Percentiles rank a stretch among this genome's conserved stretches.
Conservation (phyloP, 2,113 vertebrate species). For the Greenwoodochromis staneri region DNA sequence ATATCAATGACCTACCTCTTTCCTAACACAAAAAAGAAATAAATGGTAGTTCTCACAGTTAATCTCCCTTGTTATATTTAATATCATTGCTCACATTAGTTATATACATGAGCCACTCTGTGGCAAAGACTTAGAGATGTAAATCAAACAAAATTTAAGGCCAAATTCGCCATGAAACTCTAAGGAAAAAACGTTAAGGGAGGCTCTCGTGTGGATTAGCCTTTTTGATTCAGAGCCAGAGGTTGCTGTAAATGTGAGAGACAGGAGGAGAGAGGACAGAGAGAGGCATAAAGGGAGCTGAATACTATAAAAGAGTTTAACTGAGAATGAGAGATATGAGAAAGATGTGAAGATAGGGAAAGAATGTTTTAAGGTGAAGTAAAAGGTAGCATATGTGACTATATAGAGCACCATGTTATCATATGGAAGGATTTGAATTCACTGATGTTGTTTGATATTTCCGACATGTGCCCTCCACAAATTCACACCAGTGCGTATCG, state of each 20-base stretch:
- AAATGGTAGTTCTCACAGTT: conserved; percentile 36
- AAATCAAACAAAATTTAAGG: conserved; percentile 35
- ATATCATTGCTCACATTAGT: conserved; percentile 27
- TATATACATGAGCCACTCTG: conserved; percentile 23
- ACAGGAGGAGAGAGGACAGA: background rate
- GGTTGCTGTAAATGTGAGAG: background rate
- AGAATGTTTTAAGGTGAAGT: background rate
- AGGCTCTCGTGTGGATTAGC: conserved; percentile 8
- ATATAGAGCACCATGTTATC: background rate
- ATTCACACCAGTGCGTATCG: background rate
- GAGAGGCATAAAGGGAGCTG: background rate
- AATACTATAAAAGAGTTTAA: conserved; percentile 9
- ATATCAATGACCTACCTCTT: conserved; percentile 3
- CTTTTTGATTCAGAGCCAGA: conserved; percentile 37
- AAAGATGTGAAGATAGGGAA: background rate
- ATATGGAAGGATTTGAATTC: background rate
- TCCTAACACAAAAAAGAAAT: background rate
- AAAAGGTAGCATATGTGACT: background rate
- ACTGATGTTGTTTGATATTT: background rate
- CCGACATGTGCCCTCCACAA: background rate
- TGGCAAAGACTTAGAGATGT: background rate
- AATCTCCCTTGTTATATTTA: conserved; percentile 22
- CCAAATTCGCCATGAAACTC: conserved; percentile 24
- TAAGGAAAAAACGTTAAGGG: conserved; percentile 23
- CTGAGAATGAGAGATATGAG: background rate